Evolutionary conservation across 2,888 invertebrate species (phyloP), one percentile per base, ranked within the genome.

Genomic region (Conomelus anceps): DNA sequence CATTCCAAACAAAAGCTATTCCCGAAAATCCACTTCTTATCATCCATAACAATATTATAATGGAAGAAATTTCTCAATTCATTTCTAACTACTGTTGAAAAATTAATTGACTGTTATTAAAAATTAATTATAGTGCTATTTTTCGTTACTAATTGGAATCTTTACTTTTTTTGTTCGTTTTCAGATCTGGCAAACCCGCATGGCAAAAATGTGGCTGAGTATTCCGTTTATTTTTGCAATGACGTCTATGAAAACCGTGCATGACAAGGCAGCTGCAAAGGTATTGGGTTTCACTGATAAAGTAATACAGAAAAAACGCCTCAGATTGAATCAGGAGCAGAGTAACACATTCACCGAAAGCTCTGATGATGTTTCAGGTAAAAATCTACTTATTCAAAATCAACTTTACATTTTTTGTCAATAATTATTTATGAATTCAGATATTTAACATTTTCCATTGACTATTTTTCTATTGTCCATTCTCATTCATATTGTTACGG

Each of bases 251-350:
- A 88, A 88, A 41, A n/a, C 22, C 6, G 23, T 23, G 20, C 88
- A 88, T 26, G 89, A 89, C n/a, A 24, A 22, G 1, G 88, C 89
- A 20, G 88, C 22, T 20, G 22, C 24, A 22, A 89, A 89, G 24
- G 88, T 84, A 4, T 85, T 88, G 23, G 26, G 84, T 22, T 86
- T 90, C 23, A 88, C 89, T 1, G 34, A 85, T 0, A 87, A 89
- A 13, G 90, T 89, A 29, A 89, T 90, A 20, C 88, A 34, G 23
- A 23, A 88, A n/a, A 88, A 88, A n/a, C 85, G 24, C 0, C 17
- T 23, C 1, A 6, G 24, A 20, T 20, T 23, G 20, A 85, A 85
- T 6, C n/a, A 63, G 13, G n/a, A 63, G 63, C 20, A 63, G 7
- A 20, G 63, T 63, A 1, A 63, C 0, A 63, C n/a, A n/a, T 63